A percentile compares a stretch with the other conserved stretches of the same genome.
Evolutionary conservation across 2,888 invertebrate genomes (phyloP).

Genomic region (Digitonthophagus gazella): DNA sequence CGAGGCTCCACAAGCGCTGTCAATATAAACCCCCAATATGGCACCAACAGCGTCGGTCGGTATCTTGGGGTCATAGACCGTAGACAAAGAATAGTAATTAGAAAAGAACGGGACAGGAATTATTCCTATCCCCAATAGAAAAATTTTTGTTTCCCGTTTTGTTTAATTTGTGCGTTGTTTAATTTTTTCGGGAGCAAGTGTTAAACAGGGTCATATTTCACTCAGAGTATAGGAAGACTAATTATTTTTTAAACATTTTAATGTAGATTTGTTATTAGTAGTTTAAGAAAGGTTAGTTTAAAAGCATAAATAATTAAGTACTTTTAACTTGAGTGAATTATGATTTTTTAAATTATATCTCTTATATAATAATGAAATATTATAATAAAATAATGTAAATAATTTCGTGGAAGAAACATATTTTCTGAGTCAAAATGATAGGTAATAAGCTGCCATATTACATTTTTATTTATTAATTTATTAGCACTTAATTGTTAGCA

Average conservation of each 20-base stretch:
- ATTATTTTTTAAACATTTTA: too few relatives aligned
- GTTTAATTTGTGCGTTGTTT: conserved; percentile 3
- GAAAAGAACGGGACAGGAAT: conserved; percentile 16
- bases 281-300: too few relatives aligned
- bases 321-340: neutral
- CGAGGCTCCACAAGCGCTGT: conserved; percentile 67
- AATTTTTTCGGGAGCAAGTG: conserved; percentile 11
- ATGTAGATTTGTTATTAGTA: too few relatives aligned
- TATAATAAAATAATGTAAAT: neutral
- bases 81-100: conserved; percentile 22
- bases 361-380: too few relatives aligned
- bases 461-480: neutral
- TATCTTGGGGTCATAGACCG: conserved; percentile 39
- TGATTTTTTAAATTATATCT: too few relatives aligned
- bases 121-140: conserved; percentile 6
- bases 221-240: too few relatives aligned
- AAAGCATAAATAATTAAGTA: too few relatives aligned
- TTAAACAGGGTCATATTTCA: neutral
- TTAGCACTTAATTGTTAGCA: neutral
- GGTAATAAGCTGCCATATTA: neutral
- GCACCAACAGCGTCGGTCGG: conserved; percentile 62
- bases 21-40: conserved; percentile 65
- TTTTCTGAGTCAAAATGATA: too few relatives aligned
- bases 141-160: neutral
- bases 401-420: too few relatives aligned